Evolutionary conservation across 2,113 vertebrate genomes (phyloP), one percentile per base, ranked within the genome.

Genomic region (Prochilodus magdalenae): DNA sequence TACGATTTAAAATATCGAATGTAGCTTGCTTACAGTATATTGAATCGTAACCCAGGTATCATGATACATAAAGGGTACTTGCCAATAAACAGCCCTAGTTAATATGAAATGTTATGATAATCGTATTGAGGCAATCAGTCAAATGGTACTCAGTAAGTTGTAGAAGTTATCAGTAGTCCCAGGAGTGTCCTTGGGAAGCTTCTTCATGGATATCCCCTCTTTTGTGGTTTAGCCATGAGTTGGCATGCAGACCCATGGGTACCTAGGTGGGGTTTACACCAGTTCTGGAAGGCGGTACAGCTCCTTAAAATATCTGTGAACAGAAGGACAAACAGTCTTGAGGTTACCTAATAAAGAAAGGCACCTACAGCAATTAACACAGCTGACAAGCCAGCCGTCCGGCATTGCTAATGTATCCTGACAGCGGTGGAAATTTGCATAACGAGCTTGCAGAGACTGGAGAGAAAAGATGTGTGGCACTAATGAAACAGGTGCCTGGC

Each of bases 361-460:
- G 91, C 92, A 94, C 91, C 91, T 91, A 88, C 81, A 90, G 90
- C 92, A 94, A 94, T 94, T 94, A 93, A 91, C 88, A 86, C 89
- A 90, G 91, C 92, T 91, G 93, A 94, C 93, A 93, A 91, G 84
- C 91, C 91, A 92, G 91, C 91, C 88, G 90, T 86, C 89, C 88
- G 55, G 79, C 84, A 63, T 73, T 30, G 88, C 93, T 94, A 94
- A 94, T 94, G 91, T 89, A 87, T 91, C 91, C 90, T 91, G 94
- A 94, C 93, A 93, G 93, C 91, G 87, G 92, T 75, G 91, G 90
- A 92, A 89, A 93, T 94, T 92, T 94, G 90, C 94, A 93, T 94
- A 94, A 94, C 88, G 90, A 94, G 91, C 91, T 90, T 89, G 88
- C 53, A 74, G 91, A 90, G 90, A 91, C 88, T 82, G 82, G 73